These are phyloP conservation scores for Chlamydotis undulata DNA, from an alignment of 2,113 vertebrate species.

Conservation along the genomic window DNA sequence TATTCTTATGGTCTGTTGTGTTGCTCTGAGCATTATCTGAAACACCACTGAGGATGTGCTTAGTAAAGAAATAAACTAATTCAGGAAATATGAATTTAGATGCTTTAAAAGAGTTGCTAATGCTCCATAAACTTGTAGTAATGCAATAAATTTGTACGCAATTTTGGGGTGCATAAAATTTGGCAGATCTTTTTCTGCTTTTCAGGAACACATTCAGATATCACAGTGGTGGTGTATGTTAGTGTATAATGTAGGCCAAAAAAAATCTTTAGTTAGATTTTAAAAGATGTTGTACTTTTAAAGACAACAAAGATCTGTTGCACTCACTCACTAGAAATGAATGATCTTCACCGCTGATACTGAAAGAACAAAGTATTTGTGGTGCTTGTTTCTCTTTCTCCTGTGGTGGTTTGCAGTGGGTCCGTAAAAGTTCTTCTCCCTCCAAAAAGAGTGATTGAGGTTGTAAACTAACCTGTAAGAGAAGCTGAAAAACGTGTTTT, in stretches of 20 bases:
- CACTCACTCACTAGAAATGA: background rate
- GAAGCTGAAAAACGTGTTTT: background rate
- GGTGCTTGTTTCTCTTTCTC: background rate
- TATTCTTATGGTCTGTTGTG: background rate
- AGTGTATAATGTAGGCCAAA: background rate
- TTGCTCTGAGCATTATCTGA: background rate
- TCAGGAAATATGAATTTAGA: background rate
- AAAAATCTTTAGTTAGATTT: background rate
- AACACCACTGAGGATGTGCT: background rate
- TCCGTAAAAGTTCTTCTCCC: background rate
- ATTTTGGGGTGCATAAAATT: background rate
- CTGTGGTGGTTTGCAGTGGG: background rate
- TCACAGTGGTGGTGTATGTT: background rate
- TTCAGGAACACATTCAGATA: background rate
- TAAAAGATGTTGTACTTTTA: background rate
- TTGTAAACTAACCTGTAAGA: background rate
- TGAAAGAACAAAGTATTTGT: background rate
- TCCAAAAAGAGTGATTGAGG: background rate
- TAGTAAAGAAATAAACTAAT: background rate
- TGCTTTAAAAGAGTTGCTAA: background rate
- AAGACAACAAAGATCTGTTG: background rate
- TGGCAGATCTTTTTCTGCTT: background rate
- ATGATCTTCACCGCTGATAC: background rate
- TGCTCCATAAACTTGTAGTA: background rate
- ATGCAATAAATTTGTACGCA: background rate